phyloP scores from a whole-genome alignment of 2,888 invertebrate genomes.

The Drosophila paranaensis region DNA sequence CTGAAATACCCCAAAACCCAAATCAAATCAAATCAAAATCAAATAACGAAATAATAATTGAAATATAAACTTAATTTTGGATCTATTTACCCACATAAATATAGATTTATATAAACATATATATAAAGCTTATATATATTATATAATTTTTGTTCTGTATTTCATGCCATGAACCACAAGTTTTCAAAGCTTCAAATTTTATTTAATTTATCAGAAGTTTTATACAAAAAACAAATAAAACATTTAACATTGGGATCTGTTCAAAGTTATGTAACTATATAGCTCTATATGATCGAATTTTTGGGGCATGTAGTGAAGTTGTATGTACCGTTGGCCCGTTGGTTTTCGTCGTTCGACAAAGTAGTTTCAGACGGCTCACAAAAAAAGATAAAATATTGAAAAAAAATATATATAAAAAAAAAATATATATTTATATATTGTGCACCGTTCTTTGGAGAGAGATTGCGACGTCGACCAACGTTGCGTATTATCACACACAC shows the following conservation, averaged over 20 bases:
- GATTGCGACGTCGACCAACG: conserved; percentile 39
- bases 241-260: conserved; percentile 77
- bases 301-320: conserved; percentile 69
- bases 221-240: conserved; percentile 20
- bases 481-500: conserved; percentile 53
- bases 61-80: conserved; percentile 43
- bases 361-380: conserved; percentile 53
- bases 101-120: conserved; percentile 30
- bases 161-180: conserved; percentile 76
- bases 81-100: conserved; percentile 30
- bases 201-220: conserved; percentile 56
- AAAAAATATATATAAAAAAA: not conserved
- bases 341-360: conserved; percentile 65
- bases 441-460: conserved; percentile 44
- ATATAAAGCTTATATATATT: conserved; percentile 32
- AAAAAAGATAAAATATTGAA: conserved; percentile 1
- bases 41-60: conserved; percentile 21
- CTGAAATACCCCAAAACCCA: conserved; percentile 8
- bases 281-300: conserved; percentile 49
- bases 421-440: conserved; percentile 7
- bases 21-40: conserved; percentile 15
- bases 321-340: conserved; percentile 55
- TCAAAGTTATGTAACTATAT: conserved; percentile 71
- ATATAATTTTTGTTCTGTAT: conserved; percentile 63
- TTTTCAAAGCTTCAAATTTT: conserved; percentile 60